phyloP scores from a whole-genome alignment of 2,888 invertebrate species.

The Chymomyza caudatula region DNA sequence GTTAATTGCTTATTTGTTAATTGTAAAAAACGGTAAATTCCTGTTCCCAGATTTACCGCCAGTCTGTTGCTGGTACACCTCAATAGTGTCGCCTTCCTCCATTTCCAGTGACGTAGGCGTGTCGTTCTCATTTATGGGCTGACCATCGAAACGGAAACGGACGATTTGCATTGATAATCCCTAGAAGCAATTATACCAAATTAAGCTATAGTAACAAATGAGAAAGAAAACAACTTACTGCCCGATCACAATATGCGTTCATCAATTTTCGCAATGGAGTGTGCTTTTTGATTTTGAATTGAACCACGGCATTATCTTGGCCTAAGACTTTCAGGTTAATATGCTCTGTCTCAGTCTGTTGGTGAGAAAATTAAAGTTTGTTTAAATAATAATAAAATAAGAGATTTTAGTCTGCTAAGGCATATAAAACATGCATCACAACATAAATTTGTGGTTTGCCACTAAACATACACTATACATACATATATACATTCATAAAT shows the following conservation, averaged over 20 bases:
- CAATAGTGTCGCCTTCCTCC: slow-evolving; percentile 96
- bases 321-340: slow-evolving; percentile 95
- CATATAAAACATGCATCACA: background rate
- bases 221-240: slow-evolving; percentile 68
- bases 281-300: slow-evolving; percentile 97
- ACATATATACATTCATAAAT: too few species aligned
- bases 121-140: slow-evolving; percentile 92
- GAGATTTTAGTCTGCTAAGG: too few species aligned
- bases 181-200: slow-evolving; percentile 77
- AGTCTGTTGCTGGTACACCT: slow-evolving; percentile 95
- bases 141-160: slow-evolving; percentile 93
- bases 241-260: slow-evolving; percentile 96
- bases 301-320: slow-evolving; percentile 95
- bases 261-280: slow-evolving; percentile 94
- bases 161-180: slow-evolving; percentile 92
- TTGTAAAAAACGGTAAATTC: too few species aligned
- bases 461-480: too few species aligned
- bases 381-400: too few species aligned
- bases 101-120: slow-evolving; percentile 93
- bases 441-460: background rate
- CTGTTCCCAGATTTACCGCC: slow-evolving; percentile 80
- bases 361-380: background rate
- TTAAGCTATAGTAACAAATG: background rate
- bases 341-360: slow-evolving; percentile 85
- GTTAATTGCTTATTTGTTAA: too few species aligned